Conservation (phyloP, 2,113 vertebrate genomes). For the Takifugu bimaculatus region DNA sequence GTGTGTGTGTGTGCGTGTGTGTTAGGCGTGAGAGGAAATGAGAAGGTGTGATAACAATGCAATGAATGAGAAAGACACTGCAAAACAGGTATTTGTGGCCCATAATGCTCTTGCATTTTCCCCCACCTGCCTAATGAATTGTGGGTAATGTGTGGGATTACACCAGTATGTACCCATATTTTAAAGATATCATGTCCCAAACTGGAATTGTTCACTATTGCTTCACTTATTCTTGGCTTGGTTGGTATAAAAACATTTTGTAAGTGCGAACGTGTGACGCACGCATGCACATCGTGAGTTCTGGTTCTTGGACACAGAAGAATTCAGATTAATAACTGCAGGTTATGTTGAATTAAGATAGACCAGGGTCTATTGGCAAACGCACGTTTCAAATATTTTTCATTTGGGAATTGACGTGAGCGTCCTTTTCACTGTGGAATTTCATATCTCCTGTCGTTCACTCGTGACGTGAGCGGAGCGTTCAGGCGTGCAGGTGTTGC, state of each 20-base stretch:
- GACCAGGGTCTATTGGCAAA: constrained; percentile 5
- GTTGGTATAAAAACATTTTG: no score
- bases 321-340: no score
- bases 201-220: no score
- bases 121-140: no score
- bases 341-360: constrained; percentile 13
- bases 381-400: constrained; percentile 27
- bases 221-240: no score
- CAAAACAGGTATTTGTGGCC: background rate
- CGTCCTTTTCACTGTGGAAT: constrained; percentile 14
- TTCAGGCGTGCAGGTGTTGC: constrained; percentile 55
- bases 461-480: constrained; percentile 20
- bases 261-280: no score
- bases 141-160: no score
- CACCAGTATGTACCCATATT: no score
- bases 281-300: no score
- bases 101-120: no score
- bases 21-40: background rate
- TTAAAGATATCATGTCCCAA: no score
- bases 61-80: constrained; percentile 27
- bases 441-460: constrained; percentile 22
- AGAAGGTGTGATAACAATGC: constrained; percentile 24
- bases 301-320: no score
- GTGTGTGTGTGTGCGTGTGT: constrained; percentile 4
- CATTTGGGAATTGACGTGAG: constrained; percentile 23